These are phyloP conservation scores for Tineola bisselliella DNA, from an alignment of 2,888 invertebrate species.

Conservation along the genomic window DNA sequence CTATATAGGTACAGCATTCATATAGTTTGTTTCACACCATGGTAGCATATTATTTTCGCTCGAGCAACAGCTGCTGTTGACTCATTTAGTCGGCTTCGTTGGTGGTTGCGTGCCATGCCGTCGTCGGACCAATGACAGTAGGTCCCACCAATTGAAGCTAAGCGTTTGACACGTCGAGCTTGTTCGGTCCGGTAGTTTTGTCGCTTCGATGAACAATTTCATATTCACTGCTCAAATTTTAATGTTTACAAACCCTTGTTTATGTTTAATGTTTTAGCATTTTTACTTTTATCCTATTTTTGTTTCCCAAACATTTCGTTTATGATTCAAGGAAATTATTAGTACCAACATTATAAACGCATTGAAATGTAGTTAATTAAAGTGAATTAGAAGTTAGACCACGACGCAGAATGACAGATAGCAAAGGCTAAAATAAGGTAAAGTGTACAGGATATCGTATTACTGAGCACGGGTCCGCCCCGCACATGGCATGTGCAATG, in stretches of 20 bases:
- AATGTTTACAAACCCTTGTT: slow-evolving; percentile 9
- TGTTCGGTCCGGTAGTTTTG: slow-evolving; percentile 11
- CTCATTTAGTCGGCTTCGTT: slow-evolving; percentile 11
- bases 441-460: slow-evolving; percentile 3
- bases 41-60: slow-evolving; percentile 10
- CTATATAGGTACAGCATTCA: not conserved
- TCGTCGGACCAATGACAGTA: slow-evolving; percentile 8
- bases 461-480: slow-evolving; percentile 27
- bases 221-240: slow-evolving; percentile 13
- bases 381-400: slow-evolving; percentile 1
- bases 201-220: slow-evolving; percentile 11
- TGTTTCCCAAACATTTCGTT: not conserved
- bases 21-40: not conserved
- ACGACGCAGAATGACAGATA: not conserved
- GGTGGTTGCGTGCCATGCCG: slow-evolving; percentile 6
- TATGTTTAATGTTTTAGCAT: not conserved
- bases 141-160: slow-evolving; percentile 3
- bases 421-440: slow-evolving; percentile 4
- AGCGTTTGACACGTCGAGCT: slow-evolving; percentile 12
- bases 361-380: not conserved
- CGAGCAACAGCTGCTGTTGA: slow-evolving; percentile 8
- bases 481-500: slow-evolving; percentile 48
- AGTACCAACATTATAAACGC: not conserved
- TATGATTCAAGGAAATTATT: not conserved
- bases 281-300: not conserved